Base-by-base conservation (phyloP, 2,797 vertebrate species). In the Amazona finschi region DNA sequence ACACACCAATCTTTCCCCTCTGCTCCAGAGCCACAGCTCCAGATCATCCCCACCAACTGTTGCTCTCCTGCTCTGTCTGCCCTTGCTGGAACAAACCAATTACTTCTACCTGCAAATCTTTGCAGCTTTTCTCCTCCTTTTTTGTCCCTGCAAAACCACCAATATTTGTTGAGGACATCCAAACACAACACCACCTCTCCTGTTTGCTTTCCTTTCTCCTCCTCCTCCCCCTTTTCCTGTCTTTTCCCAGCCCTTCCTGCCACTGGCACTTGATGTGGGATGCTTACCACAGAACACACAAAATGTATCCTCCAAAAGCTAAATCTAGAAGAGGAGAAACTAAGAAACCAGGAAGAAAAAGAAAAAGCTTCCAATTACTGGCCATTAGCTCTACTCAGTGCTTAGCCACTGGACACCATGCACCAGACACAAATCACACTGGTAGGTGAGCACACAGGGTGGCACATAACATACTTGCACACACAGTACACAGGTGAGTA, bases 371-470 rank as follows among this genome's bases (percentile, higher is more conserved):
- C 70, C 64, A 91, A 50, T 96, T 93, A 94, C 39, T 74, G 46
- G 71, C 95, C 79, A 79, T 96, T 95, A 97, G 93, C 62, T 93
- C 90, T 95, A 91, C 95, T 92, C 96, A 96, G 94, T 24, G 84
- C 82, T 94, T 76, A 79, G 85, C 72, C 30, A 15, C 90, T 69
- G 91, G 8, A 69, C 62, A n/a, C 57, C 3, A 10, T 43, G 82
- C 66, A 93, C 85, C 72, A 85, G 80, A 85, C 79, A 95, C 77
- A 93, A 94, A 70, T 87, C 66, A 11, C 52, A 82, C 69, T 30
- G 49, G 79, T 33, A 52, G 64, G 71, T 38, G 58, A 83, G 76
- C 80, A 57, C 22, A 47, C 64, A 69, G 85, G 67, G 75, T 5
- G 28, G 46, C 53, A 91, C 79, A 67, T 77, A 43, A 18, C 2